Evolutionary conservation across 2,113 vertebrate genomes (phyloP).

Genomic region (Pterophyllum scalare): DNA sequence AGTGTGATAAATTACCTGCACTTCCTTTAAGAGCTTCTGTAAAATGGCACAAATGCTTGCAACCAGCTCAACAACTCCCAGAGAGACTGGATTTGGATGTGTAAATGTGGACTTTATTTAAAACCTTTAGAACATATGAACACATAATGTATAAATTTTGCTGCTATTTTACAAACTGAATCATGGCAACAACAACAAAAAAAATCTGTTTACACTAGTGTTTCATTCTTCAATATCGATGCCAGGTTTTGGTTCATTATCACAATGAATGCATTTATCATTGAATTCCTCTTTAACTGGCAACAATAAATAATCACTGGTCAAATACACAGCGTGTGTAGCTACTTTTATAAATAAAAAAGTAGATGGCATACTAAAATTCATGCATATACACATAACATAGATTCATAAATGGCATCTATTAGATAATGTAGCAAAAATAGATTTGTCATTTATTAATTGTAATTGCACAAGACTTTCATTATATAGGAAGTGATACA

Average conservation of each 20-base stretch:
- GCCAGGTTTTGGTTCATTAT: constrained; percentile 12
- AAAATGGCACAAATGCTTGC: neutral
- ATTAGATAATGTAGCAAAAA: constrained; percentile 23
- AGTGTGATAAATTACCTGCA: neutral
- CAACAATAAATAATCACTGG: neutral
- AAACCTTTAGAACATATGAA: constrained; percentile 36
- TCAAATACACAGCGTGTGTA: neutral
- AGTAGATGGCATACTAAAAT: neutral
- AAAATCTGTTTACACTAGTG: neutral
- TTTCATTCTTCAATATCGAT: neutral
- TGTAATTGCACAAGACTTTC: constrained; percentile 44
- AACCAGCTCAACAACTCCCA: neutral
- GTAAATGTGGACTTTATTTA: constrained; percentile 40
- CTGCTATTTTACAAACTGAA: neutral
- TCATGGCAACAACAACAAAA: neutral
- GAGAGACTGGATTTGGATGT: constrained; percentile 6
- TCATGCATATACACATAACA: neutral
- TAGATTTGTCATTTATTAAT: constrained; percentile 13
- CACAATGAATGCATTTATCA: neutral
- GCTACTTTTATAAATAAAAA: neutral
- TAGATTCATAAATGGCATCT: constrained; percentile 16
- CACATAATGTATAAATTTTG: neutral
- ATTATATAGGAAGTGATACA: neutral
- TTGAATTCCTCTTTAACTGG: constrained; percentile 11
- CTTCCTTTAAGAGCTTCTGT: neutral